These are phyloP conservation scores for Pharmacophagus antenor DNA, from an alignment of 2,888 invertebrate species.

Conservation along the genomic window DNA sequence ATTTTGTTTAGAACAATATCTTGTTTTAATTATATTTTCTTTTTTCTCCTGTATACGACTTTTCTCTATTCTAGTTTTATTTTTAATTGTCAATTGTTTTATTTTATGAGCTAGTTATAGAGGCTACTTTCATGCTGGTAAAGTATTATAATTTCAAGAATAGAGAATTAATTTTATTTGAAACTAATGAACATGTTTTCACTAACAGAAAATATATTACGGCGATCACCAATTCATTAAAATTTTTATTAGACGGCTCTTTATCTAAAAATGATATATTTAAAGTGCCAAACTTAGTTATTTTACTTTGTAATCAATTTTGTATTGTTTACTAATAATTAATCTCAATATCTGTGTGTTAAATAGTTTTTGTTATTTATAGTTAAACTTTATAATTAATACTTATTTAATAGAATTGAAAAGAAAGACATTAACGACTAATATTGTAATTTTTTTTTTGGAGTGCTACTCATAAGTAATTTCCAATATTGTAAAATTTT, in stretches of 20 bases:
- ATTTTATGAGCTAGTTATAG: conserved; percentile 18
- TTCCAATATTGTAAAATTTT: background rate
- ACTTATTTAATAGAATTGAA: conserved; percentile 33
- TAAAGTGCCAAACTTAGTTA: conserved; percentile 33
- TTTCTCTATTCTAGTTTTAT: conserved; percentile 4
- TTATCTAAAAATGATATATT: background rate
- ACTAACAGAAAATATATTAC: background rate
- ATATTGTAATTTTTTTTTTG: conserved; percentile 30
- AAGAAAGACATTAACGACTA: conserved; percentile 65
- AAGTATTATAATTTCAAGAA: background rate
- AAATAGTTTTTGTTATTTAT: conserved; percentile 21
- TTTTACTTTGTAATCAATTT: conserved; percentile 30
- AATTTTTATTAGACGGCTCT: too few species aligned
- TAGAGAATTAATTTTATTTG: background rate
- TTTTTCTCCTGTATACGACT: conserved; percentile 24
- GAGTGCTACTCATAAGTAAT: conserved; percentile 14
- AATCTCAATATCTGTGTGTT: conserved; percentile 36
- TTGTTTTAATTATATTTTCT: conserved; percentile 7
- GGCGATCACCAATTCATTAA: too few species aligned
- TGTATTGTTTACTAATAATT: conserved; percentile 29
- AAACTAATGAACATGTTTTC: background rate
- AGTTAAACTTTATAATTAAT: conserved; percentile 15
- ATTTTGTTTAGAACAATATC: conserved; percentile 4
- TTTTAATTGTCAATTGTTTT: background rate
- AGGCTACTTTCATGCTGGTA: conserved; percentile 9